Conservation (phyloP, 2,797 vertebrate genomes). For the Coreius guichenoti region DNA sequence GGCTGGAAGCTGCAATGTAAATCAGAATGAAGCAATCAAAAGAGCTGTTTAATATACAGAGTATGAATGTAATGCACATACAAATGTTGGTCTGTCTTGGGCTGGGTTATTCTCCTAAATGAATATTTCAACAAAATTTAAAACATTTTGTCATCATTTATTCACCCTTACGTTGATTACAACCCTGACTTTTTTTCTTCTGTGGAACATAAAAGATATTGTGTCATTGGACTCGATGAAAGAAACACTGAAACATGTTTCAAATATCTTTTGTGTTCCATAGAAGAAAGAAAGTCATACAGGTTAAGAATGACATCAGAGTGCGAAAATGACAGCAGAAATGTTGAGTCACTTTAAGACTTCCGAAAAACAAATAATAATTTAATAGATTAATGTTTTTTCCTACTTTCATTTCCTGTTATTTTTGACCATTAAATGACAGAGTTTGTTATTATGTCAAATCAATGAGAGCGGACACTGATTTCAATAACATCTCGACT, state of each 20-base stretch:
- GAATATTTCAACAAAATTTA: background rate
- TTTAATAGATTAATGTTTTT: no score
- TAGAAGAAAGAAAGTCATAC: background rate
- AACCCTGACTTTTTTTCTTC: background rate
- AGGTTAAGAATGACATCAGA: background rate
- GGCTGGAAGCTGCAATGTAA: background rate
- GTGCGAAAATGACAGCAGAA: background rate
- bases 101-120: background rate
- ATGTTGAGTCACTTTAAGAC: background rate
- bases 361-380: background rate
- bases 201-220: background rate
- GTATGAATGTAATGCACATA: background rate
- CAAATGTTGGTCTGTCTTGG: background rate
- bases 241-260: background rate
- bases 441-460: background rate
- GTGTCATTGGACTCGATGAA: background rate
- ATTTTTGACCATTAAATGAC: background rate
- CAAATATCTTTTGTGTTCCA: no score
- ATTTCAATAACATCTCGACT: background rate
- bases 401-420: background rate
- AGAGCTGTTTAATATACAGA: background rate
- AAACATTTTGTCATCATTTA: background rate
- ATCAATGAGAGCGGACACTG: background rate
- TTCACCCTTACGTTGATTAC: background rate
- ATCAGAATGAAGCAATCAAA: background rate